Conservation (phyloP, 2,797 vertebrate species). For the Ptychobarbus kaznakovi region DNA sequence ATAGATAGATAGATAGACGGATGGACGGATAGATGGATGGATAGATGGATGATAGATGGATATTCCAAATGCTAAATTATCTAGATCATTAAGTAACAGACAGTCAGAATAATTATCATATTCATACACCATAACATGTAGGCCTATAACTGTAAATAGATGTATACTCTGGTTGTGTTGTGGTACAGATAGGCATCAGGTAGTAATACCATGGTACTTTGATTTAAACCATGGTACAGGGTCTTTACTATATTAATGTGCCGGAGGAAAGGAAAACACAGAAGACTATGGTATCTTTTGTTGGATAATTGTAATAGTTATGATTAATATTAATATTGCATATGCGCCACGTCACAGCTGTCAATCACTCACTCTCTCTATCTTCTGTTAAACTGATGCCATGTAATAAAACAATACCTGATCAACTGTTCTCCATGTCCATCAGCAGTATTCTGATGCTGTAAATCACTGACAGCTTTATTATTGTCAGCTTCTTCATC, state of each 20-base stretch:
- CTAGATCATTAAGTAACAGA: no score
- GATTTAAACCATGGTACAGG: background rate
- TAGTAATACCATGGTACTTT: background rate
- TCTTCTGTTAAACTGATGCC: background rate
- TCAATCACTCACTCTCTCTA: constrained; percentile 31
- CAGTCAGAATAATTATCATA: background rate
- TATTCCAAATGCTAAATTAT: background rate
- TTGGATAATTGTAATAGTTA: background rate
- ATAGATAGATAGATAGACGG: no score
- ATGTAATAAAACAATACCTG: background rate
- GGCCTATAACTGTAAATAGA: background rate
- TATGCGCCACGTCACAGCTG: background rate
- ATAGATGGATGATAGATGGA: background rate
- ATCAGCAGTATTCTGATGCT: background rate
- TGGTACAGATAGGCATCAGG: no score
- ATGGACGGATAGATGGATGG: no score
- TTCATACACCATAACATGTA: background rate
- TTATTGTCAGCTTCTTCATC: background rate
- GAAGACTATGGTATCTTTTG: background rate
- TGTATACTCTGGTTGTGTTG: background rate
- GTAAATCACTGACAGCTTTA: background rate
- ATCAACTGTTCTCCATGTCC: background rate
- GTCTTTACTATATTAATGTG: background rate
- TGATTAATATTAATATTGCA: background rate
- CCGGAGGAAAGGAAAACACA: background rate